A percentile compares a stretch with the other conserved stretches of the same genome.
These are phyloP conservation scores for Petromus typicus DNA, from an alignment of 2,113 vertebrate genomes.

Conservation along the genomic window DNA sequence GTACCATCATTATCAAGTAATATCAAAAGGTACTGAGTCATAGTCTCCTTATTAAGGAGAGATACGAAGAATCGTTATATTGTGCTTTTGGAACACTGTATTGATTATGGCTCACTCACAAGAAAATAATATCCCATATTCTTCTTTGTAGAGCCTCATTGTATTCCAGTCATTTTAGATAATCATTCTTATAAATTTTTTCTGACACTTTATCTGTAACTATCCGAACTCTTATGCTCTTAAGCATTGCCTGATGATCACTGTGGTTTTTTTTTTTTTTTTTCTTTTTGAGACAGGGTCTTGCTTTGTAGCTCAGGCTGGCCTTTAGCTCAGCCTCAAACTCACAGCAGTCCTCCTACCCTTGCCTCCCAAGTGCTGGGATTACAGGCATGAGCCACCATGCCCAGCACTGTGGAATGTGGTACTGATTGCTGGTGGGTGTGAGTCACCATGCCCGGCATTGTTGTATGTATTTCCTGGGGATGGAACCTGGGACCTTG, in stretches of 20 bases:
- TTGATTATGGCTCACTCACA: neutral
- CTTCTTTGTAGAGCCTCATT: neutral
- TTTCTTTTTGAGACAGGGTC: too few species aligned
- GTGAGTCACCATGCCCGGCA: too few species aligned
- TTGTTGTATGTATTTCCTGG: too few species aligned
- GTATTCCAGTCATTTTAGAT: neutral
- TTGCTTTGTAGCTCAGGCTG: too few species aligned
- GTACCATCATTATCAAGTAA: neutral
- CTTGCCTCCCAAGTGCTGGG: too few species aligned
- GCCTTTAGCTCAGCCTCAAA: too few species aligned
- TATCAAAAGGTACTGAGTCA: neutral
- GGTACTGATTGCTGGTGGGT: too few species aligned
- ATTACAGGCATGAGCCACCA: too few species aligned
- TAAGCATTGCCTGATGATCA: neutral
- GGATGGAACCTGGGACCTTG: too few species aligned
- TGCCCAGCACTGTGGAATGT: too few species aligned
- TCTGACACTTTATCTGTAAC: neutral
- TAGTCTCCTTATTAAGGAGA: neutral
- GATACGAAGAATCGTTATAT: neutral
- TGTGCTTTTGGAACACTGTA: neutral
- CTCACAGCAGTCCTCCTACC: too few species aligned
- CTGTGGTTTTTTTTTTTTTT: neutral
- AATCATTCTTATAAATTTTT: conserved; percentile 30
- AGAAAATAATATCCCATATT: neutral
- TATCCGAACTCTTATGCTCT: neutral